A percentile compares a stretch with the other conserved stretches of the same genome.
These are phyloP conservation scores for Piprites chloris DNA, from an alignment of 2,113 vertebrate genomes.

Conservation along the genomic window DNA sequence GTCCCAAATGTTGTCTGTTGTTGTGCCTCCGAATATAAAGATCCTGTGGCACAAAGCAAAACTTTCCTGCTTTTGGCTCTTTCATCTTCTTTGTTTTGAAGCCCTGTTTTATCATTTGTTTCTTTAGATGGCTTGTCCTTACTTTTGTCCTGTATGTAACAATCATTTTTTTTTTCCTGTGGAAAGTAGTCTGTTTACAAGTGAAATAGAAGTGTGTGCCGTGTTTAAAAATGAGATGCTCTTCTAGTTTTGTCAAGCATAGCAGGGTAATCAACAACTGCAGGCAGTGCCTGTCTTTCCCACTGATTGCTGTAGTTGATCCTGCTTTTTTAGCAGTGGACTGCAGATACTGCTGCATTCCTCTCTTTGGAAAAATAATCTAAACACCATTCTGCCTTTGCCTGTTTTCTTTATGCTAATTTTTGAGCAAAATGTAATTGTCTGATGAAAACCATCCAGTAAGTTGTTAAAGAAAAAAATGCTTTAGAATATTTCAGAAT, in stretches of 20 bases:
- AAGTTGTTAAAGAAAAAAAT: not conserved
- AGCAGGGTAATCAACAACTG: not conserved
- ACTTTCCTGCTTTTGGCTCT: not conserved
- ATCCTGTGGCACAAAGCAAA: not conserved
- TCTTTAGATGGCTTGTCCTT: not conserved
- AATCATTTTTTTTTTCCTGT: not conserved
- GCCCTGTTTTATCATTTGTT: not conserved
- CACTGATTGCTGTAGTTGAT: not conserved
- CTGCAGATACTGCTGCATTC: not conserved
- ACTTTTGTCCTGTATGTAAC: not conserved
- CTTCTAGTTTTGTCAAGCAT: not conserved
- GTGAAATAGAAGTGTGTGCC: not conserved
- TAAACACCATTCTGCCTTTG: not conserved
- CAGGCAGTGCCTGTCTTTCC: not conserved
- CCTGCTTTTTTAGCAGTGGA: not conserved
- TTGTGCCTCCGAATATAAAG: not conserved
- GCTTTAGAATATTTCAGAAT: not conserved
- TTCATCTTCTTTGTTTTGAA: constrained; percentile 21
- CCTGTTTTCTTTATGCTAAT: not conserved
- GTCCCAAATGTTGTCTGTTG: not conserved
- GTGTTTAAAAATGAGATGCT: not conserved
- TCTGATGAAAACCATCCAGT: not conserved
- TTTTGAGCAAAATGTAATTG: not conserved
- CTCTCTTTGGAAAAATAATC: not conserved
- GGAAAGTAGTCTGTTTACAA: not conserved